Evolutionary conservation across 2,797 vertebrate genomes (phyloP).

Genomic region (Hylomyscus alleni): DNA sequence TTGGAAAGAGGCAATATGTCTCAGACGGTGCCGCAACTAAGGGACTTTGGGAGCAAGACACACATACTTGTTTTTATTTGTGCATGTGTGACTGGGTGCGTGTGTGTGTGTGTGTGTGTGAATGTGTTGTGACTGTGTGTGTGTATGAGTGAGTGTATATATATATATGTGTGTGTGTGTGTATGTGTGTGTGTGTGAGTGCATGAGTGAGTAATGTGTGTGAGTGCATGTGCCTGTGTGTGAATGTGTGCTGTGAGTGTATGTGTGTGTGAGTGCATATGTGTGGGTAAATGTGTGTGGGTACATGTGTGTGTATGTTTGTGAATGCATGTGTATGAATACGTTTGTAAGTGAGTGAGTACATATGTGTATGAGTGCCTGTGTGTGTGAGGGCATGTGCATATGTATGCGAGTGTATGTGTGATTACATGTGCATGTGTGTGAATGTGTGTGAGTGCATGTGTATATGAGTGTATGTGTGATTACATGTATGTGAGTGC

Average conservation of each 20-base stretch:
- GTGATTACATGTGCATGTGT: background rate
- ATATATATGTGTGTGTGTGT: background rate
- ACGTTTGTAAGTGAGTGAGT: rapidly evolving
- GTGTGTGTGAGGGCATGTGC: background rate
- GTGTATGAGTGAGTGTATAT: background rate
- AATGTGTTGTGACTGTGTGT: too few species aligned
- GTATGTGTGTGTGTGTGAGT: background rate
- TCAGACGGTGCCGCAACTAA: background rate
- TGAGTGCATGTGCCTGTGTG: background rate
- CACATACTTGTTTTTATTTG: background rate
- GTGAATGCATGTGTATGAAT: background rate
- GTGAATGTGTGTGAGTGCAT: background rate
- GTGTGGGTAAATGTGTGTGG: background rate
- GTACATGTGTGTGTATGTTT: too few species aligned
- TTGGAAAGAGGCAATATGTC: background rate
- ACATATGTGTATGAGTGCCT: background rate
- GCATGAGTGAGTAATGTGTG: background rate
- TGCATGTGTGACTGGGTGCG: background rate
- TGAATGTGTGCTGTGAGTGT: background rate
- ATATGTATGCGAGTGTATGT: background rate
- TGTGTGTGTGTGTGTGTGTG: background rate
- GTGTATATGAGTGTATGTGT: background rate
- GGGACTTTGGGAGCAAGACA: background rate
- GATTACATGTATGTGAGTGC: background rate
- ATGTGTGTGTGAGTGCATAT: background rate